Evolutionary conservation across 2,113 vertebrate genomes (phyloP).

Genomic region (Actinemys pallida): DNA sequence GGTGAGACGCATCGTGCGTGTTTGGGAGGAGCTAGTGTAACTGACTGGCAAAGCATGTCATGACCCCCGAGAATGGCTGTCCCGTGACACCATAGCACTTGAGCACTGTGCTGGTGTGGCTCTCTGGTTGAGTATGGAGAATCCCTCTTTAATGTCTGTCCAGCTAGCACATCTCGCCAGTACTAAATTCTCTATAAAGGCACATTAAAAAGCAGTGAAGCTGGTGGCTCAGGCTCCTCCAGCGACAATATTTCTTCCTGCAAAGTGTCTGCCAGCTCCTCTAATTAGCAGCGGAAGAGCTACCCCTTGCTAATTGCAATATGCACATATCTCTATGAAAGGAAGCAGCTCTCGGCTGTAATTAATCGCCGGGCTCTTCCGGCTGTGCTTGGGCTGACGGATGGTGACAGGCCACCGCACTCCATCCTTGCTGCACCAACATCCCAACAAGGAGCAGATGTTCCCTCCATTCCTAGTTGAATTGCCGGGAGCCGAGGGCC

Average conservation of each 20-base stretch:
- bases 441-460: conserved; percentile 9
- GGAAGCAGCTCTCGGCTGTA: conserved; percentile 51
- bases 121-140: not conserved
- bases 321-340: conserved; percentile 9
- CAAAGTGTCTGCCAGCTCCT: not conserved
- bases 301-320: conserved; percentile 1
- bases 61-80: fast-evolving
- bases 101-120: not conserved
- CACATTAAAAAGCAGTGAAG: not conserved
- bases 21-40: not conserved
- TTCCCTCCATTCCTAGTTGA: fast-evolving
- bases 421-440: conserved; percentile 18
- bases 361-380: conserved; percentile 59
- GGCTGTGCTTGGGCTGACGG: conserved; percentile 50
- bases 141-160: not conserved
- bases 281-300: conserved; percentile 13
- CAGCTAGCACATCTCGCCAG: too few species aligned
- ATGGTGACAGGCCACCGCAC: conserved; percentile 46
- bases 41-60: not conserved
- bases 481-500: not conserved
- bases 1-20: not conserved
- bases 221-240: not conserved
- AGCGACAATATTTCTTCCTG: not conserved
- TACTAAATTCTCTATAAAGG: not conserved
- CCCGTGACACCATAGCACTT: not conserved